Evolutionary conservation across 2,888 invertebrate species (phyloP).

Genomic region (Apodemia duryi): DNA sequence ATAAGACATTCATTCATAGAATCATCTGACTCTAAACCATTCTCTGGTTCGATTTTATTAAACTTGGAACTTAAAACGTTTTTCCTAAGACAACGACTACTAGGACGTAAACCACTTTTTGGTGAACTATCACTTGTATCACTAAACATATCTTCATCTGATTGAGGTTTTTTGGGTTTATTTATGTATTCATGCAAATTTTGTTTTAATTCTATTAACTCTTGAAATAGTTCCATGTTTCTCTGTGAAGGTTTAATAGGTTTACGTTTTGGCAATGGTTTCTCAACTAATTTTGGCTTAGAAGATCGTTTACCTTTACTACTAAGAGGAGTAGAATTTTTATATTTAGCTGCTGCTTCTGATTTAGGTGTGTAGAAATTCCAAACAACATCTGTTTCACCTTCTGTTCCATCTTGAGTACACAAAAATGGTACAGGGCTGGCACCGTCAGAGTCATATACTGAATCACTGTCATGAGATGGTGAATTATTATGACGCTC

Average conservation of each 20-base stretch:
- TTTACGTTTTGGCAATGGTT: constrained; percentile 53
- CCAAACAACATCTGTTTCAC: constrained; percentile 73
- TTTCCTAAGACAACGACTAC: constrained; percentile 55
- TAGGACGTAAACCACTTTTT: constrained; percentile 49
- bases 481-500: constrained; percentile 55
- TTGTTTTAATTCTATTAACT: constrained; percentile 64
- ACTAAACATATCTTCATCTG: constrained; percentile 65
- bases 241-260: constrained; percentile 48
- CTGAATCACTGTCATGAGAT: constrained; percentile 64
- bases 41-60: constrained; percentile 54
- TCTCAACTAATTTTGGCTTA: constrained; percentile 51
- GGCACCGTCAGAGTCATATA: constrained; percentile 62
- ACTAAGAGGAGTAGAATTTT: constrained; percentile 64
- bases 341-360: constrained; percentile 43
- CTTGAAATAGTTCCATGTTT: constrained; percentile 61
- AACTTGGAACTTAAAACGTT: constrained; percentile 69
- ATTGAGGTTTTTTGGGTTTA: constrained; percentile 44
- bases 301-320: constrained; percentile 50
- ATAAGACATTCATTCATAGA: constrained; percentile 73
- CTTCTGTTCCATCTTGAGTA: constrained; percentile 72
- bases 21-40: constrained; percentile 69
- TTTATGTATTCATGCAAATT: constrained; percentile 59
- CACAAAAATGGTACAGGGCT: constrained; percentile 72
- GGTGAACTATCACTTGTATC: constrained; percentile 58
- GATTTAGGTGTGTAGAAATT: constrained; percentile 74